phyloP scores from a whole-genome alignment of 2,797 vertebrate genomes.

The Phylloscopus collybita region DNA sequence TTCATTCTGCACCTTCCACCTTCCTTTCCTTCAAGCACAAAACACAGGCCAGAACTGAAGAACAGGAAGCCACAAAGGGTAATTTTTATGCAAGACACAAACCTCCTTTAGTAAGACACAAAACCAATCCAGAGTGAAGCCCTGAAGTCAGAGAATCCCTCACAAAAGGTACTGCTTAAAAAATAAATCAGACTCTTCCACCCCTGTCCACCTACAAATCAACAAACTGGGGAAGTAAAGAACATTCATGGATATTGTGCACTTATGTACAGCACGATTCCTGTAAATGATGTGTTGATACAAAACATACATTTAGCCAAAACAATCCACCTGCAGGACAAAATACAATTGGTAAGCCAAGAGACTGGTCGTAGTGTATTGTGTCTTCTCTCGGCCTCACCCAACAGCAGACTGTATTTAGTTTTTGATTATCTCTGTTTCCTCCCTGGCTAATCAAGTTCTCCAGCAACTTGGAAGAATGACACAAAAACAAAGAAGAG shows the following conservation, averaged over 20 bases:
- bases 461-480: neutral
- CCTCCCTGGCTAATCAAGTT: neutral
- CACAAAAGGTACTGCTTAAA: neutral
- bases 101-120: neutral
- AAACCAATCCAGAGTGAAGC: neutral
- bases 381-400: neutral
- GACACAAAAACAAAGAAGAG: accelerated
- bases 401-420: neutral
- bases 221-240: neutral
- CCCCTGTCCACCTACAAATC: neutral
- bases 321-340: neutral
- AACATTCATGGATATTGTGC: neutral
- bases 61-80: neutral
- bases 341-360: neutral
- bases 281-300: neutral
- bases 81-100: neutral
- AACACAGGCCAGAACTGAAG: neutral
- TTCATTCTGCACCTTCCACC: neutral
- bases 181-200: neutral
- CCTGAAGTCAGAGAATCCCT: neutral
- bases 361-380: neutral
- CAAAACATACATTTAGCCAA: neutral
- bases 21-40: neutral
- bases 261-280: neutral
- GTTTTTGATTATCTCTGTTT: neutral